Percentiles rank a stretch among this genome's conserved stretches.
Evolutionary conservation across 1,140 invertebrate genomes (phyloP).

Genomic region (Papilio machaon): DNA sequence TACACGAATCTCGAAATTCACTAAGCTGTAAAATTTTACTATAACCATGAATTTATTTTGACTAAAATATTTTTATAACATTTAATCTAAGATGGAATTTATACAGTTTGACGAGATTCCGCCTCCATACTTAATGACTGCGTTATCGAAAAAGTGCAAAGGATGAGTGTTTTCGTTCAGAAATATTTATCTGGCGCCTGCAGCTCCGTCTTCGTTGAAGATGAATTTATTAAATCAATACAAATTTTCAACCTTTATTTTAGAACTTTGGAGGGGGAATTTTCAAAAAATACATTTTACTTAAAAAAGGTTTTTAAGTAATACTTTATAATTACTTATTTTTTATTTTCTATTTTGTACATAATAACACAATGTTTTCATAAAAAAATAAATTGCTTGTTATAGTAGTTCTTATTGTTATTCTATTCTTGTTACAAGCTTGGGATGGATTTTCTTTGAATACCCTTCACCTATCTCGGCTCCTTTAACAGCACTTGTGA

Average conservation of each 20-base stretch:
- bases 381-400: no score
- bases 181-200: neutral
- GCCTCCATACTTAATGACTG: neutral
- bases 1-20: conserved; percentile 37
- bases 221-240: no score
- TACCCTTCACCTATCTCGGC: conserved; percentile 1
- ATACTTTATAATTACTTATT: neutral
- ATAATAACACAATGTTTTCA: no score
- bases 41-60: conserved; percentile 31
- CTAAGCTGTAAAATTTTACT: conserved; percentile 35
- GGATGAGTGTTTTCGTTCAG: neutral
- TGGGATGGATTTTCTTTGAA: neutral
- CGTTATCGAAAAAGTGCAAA: neutral
- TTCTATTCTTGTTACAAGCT: neutral
- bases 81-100: neutral
- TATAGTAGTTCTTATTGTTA: no score
- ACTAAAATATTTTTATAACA: neutral
- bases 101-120: neutral
- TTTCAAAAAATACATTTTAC: no score
- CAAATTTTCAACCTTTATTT: no score
- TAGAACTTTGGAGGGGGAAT: no score
- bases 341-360: neutral
- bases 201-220: no score
- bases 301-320: neutral
- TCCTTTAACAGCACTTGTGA: neutral